Evolutionary conservation across 2,888 invertebrate genomes (phyloP).

Genomic region (Patella caerulea): DNA sequence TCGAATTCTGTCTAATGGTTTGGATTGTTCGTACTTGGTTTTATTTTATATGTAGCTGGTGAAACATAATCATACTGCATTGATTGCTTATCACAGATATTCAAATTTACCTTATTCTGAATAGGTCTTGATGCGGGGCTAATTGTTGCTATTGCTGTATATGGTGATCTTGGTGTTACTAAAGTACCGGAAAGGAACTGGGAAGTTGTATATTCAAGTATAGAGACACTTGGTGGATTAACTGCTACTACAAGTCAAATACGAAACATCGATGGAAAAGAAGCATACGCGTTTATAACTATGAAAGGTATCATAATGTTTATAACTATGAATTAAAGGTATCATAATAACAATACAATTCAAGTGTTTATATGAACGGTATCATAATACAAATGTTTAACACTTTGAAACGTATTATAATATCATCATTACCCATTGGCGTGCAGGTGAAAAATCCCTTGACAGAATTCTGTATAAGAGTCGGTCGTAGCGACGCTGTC

Average conservation of each 20-base stretch:
- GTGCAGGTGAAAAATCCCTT: no score
- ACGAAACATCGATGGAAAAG: slow-evolving; percentile 17
- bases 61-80: neutral
- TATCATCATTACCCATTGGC: no score
- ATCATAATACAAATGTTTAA: no score
- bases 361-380: no score
- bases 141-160: slow-evolving; percentile 25
- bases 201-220: slow-evolving; percentile 17
- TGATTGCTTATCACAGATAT: no score
- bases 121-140: slow-evolving; percentile 25
- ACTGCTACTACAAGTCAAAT: slow-evolving; percentile 8
- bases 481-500: no score
- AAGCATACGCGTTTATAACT: slow-evolving; percentile 30
- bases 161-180: slow-evolving; percentile 17
- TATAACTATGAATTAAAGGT: neutral
- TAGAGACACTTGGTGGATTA: slow-evolving; percentile 22
- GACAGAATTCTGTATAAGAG: no score
- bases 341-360: no score
- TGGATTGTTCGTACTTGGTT: no score
- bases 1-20: no score
- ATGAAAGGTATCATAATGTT: slow-evolving; percentile 20
- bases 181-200: slow-evolving; percentile 4
- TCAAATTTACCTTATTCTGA: no score
- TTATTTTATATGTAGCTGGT: neutral
- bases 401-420: no score